Conservation (phyloP, 2,888 invertebrate species). For the Chymomyza fuscimana region DNA sequence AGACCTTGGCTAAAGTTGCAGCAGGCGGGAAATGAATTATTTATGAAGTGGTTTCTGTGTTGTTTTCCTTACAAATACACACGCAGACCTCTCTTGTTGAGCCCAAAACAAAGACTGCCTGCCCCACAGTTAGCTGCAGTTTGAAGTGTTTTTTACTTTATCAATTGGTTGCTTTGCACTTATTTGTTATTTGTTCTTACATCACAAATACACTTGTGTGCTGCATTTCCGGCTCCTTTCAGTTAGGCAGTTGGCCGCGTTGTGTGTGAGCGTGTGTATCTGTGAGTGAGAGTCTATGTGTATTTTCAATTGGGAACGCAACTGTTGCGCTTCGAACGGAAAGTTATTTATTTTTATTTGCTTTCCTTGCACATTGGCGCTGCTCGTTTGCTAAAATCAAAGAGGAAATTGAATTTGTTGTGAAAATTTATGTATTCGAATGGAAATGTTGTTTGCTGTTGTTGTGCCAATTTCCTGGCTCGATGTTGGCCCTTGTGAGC, state of each 20-base stretch:
- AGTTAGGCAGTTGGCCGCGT: conserved; percentile 43
- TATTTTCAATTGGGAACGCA: conserved; percentile 58
- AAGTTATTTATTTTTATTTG: conserved; percentile 71
- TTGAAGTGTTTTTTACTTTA: conserved; percentile 70
- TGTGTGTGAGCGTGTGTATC: neutral
- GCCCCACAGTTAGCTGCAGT: conserved; percentile 45
- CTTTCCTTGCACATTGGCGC: conserved; percentile 31
- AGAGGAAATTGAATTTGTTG: conserved; percentile 74
- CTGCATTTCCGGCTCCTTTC: conserved; percentile 67
- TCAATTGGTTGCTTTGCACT: conserved; percentile 73
- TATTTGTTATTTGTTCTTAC: conserved; percentile 71
- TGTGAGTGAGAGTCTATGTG: conserved; percentile 13
- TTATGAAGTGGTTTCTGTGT: conserved; percentile 77
- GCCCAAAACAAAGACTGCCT: conserved; percentile 1
- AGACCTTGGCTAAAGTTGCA: conserved; percentile 3
- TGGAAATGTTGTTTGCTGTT: conserved; percentile 70
- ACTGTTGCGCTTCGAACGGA: conserved; percentile 66
- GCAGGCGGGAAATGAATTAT: conserved; percentile 78
- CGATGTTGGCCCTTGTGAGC: conserved; percentile 23
- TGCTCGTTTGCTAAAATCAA: conserved; percentile 70
- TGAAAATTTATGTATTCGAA: conserved; percentile 69
- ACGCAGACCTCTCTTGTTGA: conserved; percentile 22
- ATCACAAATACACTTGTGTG: conserved; percentile 34
- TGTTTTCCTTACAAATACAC: conserved; percentile 40
- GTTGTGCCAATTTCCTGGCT: conserved; percentile 63